Percentiles rank a stretch among this genome's conserved stretches.
phyloP scores from a whole-genome alignment of 2,797 vertebrate genomes.

The Gobionotothen gibberifrons region DNA sequence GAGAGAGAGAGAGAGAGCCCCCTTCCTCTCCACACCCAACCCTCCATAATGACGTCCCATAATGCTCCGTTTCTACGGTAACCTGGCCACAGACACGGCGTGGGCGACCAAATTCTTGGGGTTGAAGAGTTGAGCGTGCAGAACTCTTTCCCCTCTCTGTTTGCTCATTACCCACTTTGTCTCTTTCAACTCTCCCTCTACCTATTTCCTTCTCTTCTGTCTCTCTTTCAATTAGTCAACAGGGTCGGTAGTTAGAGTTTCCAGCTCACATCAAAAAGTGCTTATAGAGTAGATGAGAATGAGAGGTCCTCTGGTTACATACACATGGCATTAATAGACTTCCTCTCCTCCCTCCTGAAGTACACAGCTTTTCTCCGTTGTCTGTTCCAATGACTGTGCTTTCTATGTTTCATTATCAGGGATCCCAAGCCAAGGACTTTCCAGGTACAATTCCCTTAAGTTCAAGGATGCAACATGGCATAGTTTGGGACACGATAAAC shows the following conservation, averaged over 20 bases:
- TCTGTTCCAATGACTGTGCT: conserved; percentile 6
- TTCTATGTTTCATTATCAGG: neutral
- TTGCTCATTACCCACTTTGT: conserved; percentile 5
- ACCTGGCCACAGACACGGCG: conserved; percentile 76
- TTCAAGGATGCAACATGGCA: too few species aligned
- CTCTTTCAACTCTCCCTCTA: neutral
- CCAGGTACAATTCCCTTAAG: too few species aligned
- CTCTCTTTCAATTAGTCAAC: conserved; percentile 2
- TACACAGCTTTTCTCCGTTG: neutral
- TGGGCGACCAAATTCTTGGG: conserved; percentile 71
- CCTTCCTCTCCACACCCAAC: conserved; percentile 56
- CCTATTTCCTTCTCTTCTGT: too few species aligned
- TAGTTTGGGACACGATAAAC: too few species aligned
- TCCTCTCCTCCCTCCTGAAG: neutral
- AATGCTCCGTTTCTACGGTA: conserved; percentile 74
- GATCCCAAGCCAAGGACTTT: too few species aligned
- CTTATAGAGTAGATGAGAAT: neutral
- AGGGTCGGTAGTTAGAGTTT: conserved; percentile 8
- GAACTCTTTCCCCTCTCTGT: conserved; percentile 14
- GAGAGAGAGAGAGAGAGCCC: conserved; percentile 41
- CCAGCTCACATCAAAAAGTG: neutral
- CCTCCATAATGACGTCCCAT: conserved; percentile 69
- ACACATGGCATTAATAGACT: conserved; percentile 25
- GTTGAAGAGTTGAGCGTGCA: conserved; percentile 58
- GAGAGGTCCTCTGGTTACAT: neutral